Evolutionary conservation across 2,888 invertebrate species (phyloP), one percentile per base, ranked within the genome.

Genomic region (Dasypogon diadema): DNA sequence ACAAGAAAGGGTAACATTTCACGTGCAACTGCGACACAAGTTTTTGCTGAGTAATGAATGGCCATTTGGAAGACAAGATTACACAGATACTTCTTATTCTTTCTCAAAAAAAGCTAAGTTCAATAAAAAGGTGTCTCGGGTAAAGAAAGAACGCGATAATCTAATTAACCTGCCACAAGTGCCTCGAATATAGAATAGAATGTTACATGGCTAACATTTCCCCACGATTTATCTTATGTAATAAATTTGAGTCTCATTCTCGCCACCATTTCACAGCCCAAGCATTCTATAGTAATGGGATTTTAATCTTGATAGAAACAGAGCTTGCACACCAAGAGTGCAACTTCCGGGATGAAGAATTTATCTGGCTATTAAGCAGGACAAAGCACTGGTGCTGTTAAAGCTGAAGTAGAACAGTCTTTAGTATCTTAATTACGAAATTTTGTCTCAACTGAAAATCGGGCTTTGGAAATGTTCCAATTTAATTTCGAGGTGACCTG

Each of bases 341-440:
- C 58, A 24, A 58, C 10, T 1, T 3, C 30, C 56, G 26, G 56
- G 26, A 14, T 6, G 14, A 56, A 14, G 56, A 26, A 22, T n/a
- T 26, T n/a, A 10, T 2, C 30, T n/a, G 16, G 14, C 58, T 58
- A 58, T 58, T 58, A 58, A 58, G 26, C 26, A 58, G 34, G 30
- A 24, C 58, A 30, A 22, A 55, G 26, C 55, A 55, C 58, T 26
- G 58, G 30, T 30, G 3, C 30, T 58, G 26, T 26, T 24, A 58
- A 26, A 58, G 58, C 58, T 30, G 30, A 58, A 58, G 30, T 58
- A 30, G 58, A 58, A 58, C 30, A 16, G 58, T 58, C 58, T 30
- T 16, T 58, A 58, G 26, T 26, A 58, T 58, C 58, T 58, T 58
- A 58, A 58, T 58, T 58, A 58, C 58, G 58, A 58, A 58, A 58